Evolutionary conservation across 2,113 vertebrate genomes (phyloP).

Genomic region (Elephas maximus): DNA sequence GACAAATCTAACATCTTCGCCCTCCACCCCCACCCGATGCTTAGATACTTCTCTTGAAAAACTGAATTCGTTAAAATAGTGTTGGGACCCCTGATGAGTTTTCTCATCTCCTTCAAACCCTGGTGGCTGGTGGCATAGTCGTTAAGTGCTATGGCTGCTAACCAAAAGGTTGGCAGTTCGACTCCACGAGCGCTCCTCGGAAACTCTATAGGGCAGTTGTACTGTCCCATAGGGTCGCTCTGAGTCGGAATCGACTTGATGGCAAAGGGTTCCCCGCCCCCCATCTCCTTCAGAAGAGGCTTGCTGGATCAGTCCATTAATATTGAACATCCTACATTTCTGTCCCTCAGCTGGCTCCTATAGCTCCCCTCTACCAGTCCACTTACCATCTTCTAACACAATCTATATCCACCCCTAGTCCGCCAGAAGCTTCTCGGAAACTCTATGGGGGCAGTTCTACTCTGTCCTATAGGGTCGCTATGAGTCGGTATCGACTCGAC

Average conservation of each 20-base stretch:
- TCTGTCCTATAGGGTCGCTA: too few species aligned
- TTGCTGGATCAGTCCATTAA: background rate
- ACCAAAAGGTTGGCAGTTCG: too few species aligned
- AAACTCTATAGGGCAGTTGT: too few species aligned
- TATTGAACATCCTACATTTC: background rate
- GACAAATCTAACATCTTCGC: background rate
- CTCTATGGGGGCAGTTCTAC: too few species aligned
- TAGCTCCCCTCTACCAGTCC: background rate
- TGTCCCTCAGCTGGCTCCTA: background rate
- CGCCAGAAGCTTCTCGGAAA: background rate
- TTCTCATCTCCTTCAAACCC: background rate
- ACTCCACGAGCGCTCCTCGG: too few species aligned
- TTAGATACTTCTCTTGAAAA: background rate
- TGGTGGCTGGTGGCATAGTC: too few species aligned
- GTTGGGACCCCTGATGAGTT: background rate
- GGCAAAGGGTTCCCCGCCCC: too few species aligned
- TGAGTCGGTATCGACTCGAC: too few species aligned
- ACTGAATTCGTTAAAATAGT: background rate
- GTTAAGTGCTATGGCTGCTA: too few species aligned
- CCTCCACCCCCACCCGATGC: background rate
- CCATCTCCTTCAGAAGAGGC: background rate
- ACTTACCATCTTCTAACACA: background rate
- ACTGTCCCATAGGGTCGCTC: too few species aligned
- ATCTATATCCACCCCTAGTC: background rate
- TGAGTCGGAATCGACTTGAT: too few species aligned